These are phyloP conservation scores for Stenoptilia bipunctidactyla DNA, from an alignment of 2,888 invertebrate genomes.

Conservation along the genomic window DNA sequence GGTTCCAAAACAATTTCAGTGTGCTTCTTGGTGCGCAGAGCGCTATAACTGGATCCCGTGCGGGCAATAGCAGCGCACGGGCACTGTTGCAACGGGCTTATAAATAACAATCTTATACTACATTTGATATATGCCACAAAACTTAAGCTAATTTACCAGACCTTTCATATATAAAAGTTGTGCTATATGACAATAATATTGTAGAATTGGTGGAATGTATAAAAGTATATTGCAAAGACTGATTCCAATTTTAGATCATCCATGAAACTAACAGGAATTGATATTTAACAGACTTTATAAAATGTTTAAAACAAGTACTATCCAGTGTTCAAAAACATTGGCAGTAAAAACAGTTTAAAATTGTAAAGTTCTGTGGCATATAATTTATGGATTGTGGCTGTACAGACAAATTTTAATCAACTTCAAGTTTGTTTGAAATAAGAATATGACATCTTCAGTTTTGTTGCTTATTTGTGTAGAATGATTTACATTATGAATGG, in stretches of 20 bases:
- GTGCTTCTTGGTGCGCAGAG: slow-evolving; percentile 55
- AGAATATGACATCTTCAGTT: too few relatives aligned
- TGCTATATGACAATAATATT: not conserved
- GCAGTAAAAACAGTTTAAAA: too few relatives aligned
- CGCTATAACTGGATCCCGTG: slow-evolving; percentile 45
- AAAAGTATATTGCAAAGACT: not conserved
- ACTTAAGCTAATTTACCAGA: not conserved
- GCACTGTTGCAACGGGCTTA: slow-evolving; percentile 53
- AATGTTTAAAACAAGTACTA: too few relatives aligned
- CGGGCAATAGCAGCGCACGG: slow-evolving; percentile 58
- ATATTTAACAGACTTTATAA: too few relatives aligned
- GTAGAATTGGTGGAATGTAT: not conserved
- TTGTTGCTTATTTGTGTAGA: too few relatives aligned
- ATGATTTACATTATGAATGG: too few relatives aligned
- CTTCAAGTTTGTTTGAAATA: too few relatives aligned
- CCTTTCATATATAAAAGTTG: not conserved
- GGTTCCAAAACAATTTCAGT: slow-evolving; percentile 24
- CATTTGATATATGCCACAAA: slow-evolving; percentile 10
- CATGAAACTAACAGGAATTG: not conserved
- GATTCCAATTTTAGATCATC: not conserved
- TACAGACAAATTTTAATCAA: too few relatives aligned
- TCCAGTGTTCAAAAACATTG: too few relatives aligned
- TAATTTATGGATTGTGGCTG: too few relatives aligned
- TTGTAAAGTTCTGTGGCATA: too few relatives aligned
- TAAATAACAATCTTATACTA: slow-evolving; percentile 24